Conservation (phyloP, 2,888 invertebrate genomes). For the Aproaerema taeniolella region DNA sequence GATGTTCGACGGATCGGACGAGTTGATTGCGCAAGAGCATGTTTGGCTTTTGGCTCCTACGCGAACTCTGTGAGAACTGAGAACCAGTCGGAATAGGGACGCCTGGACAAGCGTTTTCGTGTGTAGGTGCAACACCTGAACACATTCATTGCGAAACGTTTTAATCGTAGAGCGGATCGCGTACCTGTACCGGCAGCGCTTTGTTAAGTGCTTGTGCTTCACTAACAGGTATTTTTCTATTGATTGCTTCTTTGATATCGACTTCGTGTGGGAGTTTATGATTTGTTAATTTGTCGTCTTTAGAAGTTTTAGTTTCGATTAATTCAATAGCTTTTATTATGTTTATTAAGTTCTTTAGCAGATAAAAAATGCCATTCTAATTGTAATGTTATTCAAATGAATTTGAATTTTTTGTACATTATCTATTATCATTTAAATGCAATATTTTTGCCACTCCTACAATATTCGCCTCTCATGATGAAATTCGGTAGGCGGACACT, state of each 20-base stretch:
- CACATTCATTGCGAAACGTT: conserved; percentile 28
- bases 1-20: conserved; percentile 30
- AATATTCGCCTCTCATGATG: conserved; percentile 2
- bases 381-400: no score
- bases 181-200: conserved; percentile 13
- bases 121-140: conserved; percentile 30
- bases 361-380: no score
- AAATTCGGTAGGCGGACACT: conserved; percentile 7
- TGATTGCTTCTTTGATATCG: not conserved
- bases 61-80: conserved; percentile 19
- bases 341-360: no score
- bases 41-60: conserved; percentile 21
- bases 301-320: not conserved
- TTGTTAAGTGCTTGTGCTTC: not conserved
- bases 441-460: conserved; percentile 2
- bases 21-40: conserved; percentile 33
- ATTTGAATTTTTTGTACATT: no score
- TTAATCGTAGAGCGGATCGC: conserved; percentile 17
- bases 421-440: no score
- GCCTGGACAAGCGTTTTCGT: conserved; percentile 28
- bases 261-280: not conserved
- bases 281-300: not conserved
- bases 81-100: conserved; percentile 32
- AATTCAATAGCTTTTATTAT: no score
- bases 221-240: not conserved